Evolutionary conservation across 2,797 vertebrate species (phyloP).

Genomic region (Xenentodon cancila): DNA sequence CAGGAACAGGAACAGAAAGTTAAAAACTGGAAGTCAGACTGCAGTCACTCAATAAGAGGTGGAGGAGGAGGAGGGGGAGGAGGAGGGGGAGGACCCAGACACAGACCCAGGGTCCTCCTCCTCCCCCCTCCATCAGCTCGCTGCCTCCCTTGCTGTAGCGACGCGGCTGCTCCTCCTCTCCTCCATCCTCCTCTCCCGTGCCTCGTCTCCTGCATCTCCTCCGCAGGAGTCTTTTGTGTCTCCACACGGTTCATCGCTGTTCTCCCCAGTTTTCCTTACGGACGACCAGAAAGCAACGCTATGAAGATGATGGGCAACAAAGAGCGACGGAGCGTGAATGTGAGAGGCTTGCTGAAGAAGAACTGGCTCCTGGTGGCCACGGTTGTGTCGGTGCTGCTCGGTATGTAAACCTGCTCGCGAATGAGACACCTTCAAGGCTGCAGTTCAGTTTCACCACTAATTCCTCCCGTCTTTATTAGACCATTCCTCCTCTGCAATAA

Average conservation of each 20-base stretch:
- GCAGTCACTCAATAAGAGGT: no score
- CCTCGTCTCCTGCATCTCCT: constrained; percentile 38
- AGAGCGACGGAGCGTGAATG: constrained; percentile 76
- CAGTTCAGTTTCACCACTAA: no score
- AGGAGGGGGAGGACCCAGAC: no score
- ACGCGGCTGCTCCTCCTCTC: constrained; percentile 15
- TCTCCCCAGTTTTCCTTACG: background rate
- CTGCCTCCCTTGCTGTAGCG: constrained; percentile 58
- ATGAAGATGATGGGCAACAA: constrained; percentile 83
- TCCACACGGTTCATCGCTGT: constrained; percentile 26
- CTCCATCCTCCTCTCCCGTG: constrained; percentile 12
- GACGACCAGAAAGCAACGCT: constrained; percentile 25
- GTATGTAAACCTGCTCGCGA: constrained; percentile 73
- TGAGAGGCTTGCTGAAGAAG: constrained; percentile 83
- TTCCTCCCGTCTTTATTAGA: background rate
- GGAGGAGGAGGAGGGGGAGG: no score
- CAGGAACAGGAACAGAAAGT: no score
- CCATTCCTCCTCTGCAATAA: background rate
- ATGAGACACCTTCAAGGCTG: no score
- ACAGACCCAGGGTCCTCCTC: no score
- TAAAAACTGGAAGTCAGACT: no score
- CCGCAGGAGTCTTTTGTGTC: constrained; percentile 45
- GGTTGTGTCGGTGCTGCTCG: constrained; percentile 87
- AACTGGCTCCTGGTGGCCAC: constrained; percentile 94
- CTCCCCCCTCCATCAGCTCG: no score